These are phyloP conservation scores for Lophura nycthemera DNA, from an alignment of 2,113 vertebrate species.

Conservation along the genomic window DNA sequence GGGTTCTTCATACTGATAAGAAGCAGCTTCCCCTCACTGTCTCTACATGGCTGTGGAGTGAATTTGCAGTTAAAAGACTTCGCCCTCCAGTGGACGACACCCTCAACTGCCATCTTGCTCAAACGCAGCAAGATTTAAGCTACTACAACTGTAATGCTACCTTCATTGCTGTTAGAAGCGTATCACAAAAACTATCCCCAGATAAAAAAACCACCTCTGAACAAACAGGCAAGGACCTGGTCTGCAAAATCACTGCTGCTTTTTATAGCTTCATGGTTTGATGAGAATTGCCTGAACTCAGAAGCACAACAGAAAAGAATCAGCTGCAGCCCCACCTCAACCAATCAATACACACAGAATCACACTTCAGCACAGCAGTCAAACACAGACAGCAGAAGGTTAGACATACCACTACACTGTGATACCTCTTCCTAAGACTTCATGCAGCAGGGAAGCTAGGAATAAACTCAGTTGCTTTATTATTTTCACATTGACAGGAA, in stretches of 20 bases:
- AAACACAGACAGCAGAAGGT: not conserved
- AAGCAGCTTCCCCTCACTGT: not conserved
- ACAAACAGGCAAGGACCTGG: not conserved
- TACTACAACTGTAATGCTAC: not conserved
- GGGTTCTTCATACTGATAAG: fast-evolving
- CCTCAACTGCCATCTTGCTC: not conserved
- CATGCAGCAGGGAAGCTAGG: not conserved
- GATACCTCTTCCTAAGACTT: not conserved
- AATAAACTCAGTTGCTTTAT: constrained; percentile 27
- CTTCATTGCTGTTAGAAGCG: not conserved
- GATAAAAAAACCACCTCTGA: fast-evolving
- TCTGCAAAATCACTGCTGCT: not conserved
- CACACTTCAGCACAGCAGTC: not conserved
- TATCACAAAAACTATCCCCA: not conserved
- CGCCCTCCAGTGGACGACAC: not conserved
- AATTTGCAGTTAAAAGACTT: fast-evolving
- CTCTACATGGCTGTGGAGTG: fast-evolving
- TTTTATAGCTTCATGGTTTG: not conserved
- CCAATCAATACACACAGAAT: not conserved
- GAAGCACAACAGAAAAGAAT: not conserved
- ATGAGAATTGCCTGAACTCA: not conserved
- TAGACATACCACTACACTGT: not conserved
- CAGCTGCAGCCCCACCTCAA: not conserved
- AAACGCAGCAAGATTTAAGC: not conserved
- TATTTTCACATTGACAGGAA: constrained; percentile 34